These are phyloP conservation scores for Myxocyprinus asiaticus DNA, from an alignment of 2,113 vertebrate species.

Conservation along the genomic window DNA sequence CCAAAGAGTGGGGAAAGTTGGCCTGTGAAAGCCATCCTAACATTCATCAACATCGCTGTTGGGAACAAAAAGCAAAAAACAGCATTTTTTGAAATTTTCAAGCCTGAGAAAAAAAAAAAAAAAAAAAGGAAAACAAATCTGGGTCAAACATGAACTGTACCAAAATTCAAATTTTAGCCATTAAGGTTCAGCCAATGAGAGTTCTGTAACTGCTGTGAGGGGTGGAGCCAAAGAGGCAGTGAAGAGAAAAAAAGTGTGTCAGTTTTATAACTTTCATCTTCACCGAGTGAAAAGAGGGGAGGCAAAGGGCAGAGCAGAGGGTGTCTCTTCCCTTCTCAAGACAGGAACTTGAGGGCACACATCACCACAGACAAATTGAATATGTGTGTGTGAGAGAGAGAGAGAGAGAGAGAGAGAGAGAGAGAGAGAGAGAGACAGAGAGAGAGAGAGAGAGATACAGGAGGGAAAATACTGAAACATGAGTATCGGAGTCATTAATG, in stretches of 20 bases:
- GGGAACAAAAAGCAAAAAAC: constrained; percentile 4
- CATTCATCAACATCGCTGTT: no score
- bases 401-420: background rate
- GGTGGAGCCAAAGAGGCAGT: constrained; percentile 42
- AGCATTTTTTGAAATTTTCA: constrained; percentile 24
- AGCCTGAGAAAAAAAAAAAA: constrained; percentile 13
- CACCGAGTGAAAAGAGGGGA: constrained; percentile 14
- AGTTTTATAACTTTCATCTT: constrained; percentile 70
- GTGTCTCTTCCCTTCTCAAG: background rate
- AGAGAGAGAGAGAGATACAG: background rate
- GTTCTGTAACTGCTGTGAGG: constrained; percentile 42
- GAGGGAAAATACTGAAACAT: background rate
- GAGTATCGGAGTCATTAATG: background rate
- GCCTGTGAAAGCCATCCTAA: constrained; percentile 56
- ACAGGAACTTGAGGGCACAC: background rate
- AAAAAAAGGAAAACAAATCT: constrained; percentile 49
- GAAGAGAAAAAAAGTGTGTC: constrained; percentile 62
- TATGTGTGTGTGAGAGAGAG: background rate
- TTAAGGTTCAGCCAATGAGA: constrained; percentile 63
- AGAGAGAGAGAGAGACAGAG: background rate
- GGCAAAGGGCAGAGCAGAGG: background rate
- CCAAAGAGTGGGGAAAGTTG: constrained; percentile 30
- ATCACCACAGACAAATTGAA: background rate
- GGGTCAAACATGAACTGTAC: constrained; percentile 67
- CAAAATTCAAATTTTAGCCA: constrained; percentile 67